Base-by-base conservation (phyloP, 2,888 invertebrate species). In the Biston stratarius region DNA sequence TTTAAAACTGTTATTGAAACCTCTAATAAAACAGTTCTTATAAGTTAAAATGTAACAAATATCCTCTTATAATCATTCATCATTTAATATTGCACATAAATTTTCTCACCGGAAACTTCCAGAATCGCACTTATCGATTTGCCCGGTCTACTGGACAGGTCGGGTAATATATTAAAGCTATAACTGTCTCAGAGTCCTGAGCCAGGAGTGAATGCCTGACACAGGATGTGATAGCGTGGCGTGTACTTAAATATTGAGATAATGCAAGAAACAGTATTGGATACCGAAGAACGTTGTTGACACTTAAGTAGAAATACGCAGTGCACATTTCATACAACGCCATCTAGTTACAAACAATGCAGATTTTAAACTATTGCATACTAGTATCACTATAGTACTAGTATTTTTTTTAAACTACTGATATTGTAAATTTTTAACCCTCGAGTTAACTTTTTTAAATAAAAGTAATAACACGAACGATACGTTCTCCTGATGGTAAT, bases 41-140 rank as follows among this genome's bases (percentile, higher is more conserved):
- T 11, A 45, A 10, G 11, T 49, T 8, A 42, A 42, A 42, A 1
- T 42, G 42, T 42, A 42, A 10, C 0, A 10, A 12, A 12, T 9
- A 12, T 10, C 34, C 34, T 34, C 34, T 51, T 51, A 12, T 51
- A 12, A 33, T 12, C 36, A 38, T n/a, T 52, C n/a, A 38, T 52
- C n/a, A 38, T 36, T 24, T 33, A 10, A 5, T 11, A 51, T 60
- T 36, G 40, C 38, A 14, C 47, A 40, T 62, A 52, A 45, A 24
- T 56, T 57, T 15, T 3, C 53, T 38, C 51, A 55, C 61, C 55
- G 67, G 66, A 64, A 68, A 58, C 45, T 80, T 81, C 69, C 80
- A 86, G 87, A 85, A 86, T 87, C 79, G 84, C 81, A 85, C 74
- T 88, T 89, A 90, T 90, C 90, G 79, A 64, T 67, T 64, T 66